Conservation (phyloP, 2,113 vertebrate genomes). For the Mola mola region DNA sequence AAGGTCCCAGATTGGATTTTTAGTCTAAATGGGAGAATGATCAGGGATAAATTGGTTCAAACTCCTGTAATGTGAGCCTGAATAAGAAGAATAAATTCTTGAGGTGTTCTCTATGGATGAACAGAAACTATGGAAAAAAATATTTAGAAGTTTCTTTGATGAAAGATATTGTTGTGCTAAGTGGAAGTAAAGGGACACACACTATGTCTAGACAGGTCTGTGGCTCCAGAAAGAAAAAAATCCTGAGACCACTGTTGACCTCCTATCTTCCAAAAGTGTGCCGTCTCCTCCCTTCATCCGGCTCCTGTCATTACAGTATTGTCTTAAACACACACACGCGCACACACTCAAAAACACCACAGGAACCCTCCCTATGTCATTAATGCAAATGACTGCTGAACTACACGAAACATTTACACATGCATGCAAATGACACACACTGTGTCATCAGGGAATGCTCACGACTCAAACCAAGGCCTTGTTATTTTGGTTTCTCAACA, state of each 20-base stretch:
- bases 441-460: slow-evolving; percentile 46
- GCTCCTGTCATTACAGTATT: slow-evolving; percentile 64
- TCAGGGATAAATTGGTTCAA: too few species aligned
- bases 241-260: slow-evolving; percentile 34
- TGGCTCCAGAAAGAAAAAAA: slow-evolving; percentile 37
- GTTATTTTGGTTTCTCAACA: slow-evolving; percentile 66
- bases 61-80: too few species aligned
- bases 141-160: too few species aligned
- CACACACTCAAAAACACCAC: too few species aligned
- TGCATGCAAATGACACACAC: slow-evolving; percentile 26
- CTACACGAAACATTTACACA: slow-evolving; percentile 15
- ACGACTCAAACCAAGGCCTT: slow-evolving; percentile 46
- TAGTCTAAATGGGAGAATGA: too few species aligned
- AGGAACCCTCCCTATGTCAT: slow-evolving; percentile 9
- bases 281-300: slow-evolving; percentile 55
- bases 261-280: slow-evolving; percentile 57
- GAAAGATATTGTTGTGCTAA: not conserved
- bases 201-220: slow-evolving; percentile 28
- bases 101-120: too few species aligned
- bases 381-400: slow-evolving; percentile 43
- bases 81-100: too few species aligned
- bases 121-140: too few species aligned
- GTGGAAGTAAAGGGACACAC: slow-evolving; percentile 2
- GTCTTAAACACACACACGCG: slow-evolving; percentile 41
- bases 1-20: too few species aligned